These are phyloP conservation scores for Ptiloglossa arizonensis DNA, from an alignment of 1,140 invertebrate species.

Conservation along the genomic window DNA sequence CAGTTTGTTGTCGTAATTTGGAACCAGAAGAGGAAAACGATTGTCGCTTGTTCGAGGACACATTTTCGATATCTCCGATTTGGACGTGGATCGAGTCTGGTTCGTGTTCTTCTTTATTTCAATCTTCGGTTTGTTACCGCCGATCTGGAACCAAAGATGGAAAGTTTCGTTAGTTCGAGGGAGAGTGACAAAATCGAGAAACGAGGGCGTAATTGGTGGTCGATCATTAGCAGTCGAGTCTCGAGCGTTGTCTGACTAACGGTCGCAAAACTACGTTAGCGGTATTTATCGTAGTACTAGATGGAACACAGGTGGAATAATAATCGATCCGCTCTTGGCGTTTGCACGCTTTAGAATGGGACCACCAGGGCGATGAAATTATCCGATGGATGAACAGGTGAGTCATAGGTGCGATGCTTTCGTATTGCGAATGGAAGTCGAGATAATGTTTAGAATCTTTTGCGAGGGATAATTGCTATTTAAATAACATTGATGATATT, in stretches of 20 bases:
- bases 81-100: no score
- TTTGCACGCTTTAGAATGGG: background rate
- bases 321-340: slow-evolving; percentile 1
- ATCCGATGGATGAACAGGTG: background rate
- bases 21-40: no score
- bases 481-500: no score
- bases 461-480: no score
- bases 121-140: no score
- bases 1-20: no score
- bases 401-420: background rate
- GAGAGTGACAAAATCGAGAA: background rate
- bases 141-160: no score
- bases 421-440: no score
- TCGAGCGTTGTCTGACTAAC: slow-evolving; percentile 15
- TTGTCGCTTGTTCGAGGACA: no score
- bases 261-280: slow-evolving; percentile 16
- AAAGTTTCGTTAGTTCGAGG: background rate
- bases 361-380: background rate
- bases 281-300: slow-evolving; percentile 38
- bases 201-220: background rate
- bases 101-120: no score
- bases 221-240: background rate
- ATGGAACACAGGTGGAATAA: slow-evolving; percentile 18
- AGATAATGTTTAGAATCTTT: no score
- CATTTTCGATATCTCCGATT: no score